These are phyloP conservation scores for Clunio marinus DNA, from an alignment of 2,888 invertebrate species.

Conservation along the genomic window DNA sequence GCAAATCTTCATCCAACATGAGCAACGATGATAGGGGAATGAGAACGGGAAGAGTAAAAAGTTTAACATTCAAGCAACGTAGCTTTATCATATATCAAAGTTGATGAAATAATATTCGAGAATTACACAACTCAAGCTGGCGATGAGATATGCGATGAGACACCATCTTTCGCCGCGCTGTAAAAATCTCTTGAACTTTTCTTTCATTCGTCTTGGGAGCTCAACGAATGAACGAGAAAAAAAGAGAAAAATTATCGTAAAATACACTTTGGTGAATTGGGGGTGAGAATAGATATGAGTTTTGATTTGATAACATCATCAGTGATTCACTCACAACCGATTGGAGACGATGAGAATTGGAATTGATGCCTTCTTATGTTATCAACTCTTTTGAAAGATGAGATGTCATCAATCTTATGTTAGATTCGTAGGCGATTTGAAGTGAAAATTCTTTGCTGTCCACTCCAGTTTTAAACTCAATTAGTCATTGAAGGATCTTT, in stretches of 20 bases:
- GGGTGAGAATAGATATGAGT: slow-evolving; percentile 34
- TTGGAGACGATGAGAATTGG: not conserved
- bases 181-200: slow-evolving; percentile 35
- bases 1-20: slow-evolving; percentile 20
- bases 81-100: slow-evolving; percentile 38
- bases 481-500: not conserved
- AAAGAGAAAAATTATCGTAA: not conserved
- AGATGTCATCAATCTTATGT: not conserved
- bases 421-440: slow-evolving; percentile 1
- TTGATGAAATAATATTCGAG: slow-evolving; percentile 37
- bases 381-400: not conserved
- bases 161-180: slow-evolving; percentile 15
- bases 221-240: not conserved
- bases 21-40: too few species aligned
- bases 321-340: slow-evolving; percentile 34
- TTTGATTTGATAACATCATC: slow-evolving; percentile 39
- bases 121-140: slow-evolving; percentile 8
- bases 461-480: slow-evolving; percentile 1
- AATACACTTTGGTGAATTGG: slow-evolving; percentile 26
- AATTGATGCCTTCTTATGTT: not conserved
- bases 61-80: slow-evolving; percentile 34
- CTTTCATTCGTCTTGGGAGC: slow-evolving; percentile 33
- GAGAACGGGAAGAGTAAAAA: not conserved
- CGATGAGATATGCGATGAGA: slow-evolving; percentile 1
- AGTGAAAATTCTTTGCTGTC: slow-evolving; percentile 3